Base-by-base conservation (phyloP, 2,113 vertebrate genomes). In the Neomonachus schauinslandi region DNA sequence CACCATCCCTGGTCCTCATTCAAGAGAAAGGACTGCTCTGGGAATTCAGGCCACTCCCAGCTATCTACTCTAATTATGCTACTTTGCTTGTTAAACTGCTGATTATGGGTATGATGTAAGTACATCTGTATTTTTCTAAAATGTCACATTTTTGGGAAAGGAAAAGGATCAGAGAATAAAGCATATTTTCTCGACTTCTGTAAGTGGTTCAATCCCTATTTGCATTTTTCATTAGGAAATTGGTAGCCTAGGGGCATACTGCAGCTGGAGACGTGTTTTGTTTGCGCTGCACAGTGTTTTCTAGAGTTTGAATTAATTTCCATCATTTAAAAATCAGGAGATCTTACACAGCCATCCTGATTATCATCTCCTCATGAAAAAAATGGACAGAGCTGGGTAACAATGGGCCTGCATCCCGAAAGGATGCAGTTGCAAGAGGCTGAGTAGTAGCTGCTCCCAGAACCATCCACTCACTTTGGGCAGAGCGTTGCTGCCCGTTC, bases 1-100 rank as follows among this genome's bases (percentile, higher is more conserved):
- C 98, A 98, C 97, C 97, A 97, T 97, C 89, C 31, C 95, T 98
- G 97, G 98, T 96, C 65, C 24, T 59, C 51, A 95, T n/a, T 89
- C 98, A 92, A 0, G 4, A 97, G 92, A 95, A 72, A 65, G n/a
- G 59, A 36, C 39, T 92, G 74, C 69, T 79, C 42, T 80, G 84
- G 80, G 61, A 72, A 10, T 94, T 94, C 63, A 96, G 83, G 76
- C 91, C 91, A 81, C 84, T 98, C 92, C 89, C 97, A 93, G 79
- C 71, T 55, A 95, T 95, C 89, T 89, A 55, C 2, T 2, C 16
- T 94, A 97, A 53, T 97, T 94, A 92, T 65, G 12, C 81, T 55
- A 69, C 92, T 97, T 97, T 92, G 77, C 96, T 97, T 19, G 11
- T 96, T 97, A 97, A 97, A 94, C 31, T 79, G 53, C 67, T 92